A percentile compares a stretch with the other conserved stretches of the same genome.
These are phyloP conservation scores for Actenoides lindsayi DNA, from an alignment of 2,113 vertebrate species.

Conservation along the genomic window DNA sequence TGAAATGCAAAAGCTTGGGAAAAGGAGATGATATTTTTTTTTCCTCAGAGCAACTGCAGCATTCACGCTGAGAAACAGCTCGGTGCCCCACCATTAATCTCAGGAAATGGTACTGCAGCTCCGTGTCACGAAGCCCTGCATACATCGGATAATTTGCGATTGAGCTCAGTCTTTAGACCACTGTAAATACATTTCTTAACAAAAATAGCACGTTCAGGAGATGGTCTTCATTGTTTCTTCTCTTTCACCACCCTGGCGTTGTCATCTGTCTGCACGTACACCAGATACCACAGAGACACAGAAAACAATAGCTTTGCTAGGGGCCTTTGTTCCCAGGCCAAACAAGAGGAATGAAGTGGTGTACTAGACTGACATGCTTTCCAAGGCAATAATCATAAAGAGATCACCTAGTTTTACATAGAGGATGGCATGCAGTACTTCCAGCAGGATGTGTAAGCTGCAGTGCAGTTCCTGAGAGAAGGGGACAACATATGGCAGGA, in stretches of 20 bases:
- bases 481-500: not conserved
- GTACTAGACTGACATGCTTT: not conserved
- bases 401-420: not conserved
- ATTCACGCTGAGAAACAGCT: not conserved
- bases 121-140: not conserved
- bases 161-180: not conserved
- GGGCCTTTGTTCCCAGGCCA: not conserved
- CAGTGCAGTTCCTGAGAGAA: not conserved
- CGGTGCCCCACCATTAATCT: not conserved
- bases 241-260: not conserved
- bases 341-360: not conserved
- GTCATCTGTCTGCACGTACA: not conserved
- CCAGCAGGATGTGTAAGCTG: not conserved
- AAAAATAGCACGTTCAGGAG: not conserved
- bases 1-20: slow-evolving; percentile 14
- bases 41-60: not conserved
- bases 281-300: not conserved
- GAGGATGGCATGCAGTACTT: not conserved
- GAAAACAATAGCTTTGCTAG: not conserved
- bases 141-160: not conserved
- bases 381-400: not conserved
- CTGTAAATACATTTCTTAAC: not conserved
- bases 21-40: not conserved
- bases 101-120: not conserved
- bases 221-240: not conserved